A percentile compares a stretch with the other conserved stretches of the same genome.
Evolutionary conservation across 1,140 invertebrate genomes (phyloP).

Genomic region (Eupeodes corollae): DNA sequence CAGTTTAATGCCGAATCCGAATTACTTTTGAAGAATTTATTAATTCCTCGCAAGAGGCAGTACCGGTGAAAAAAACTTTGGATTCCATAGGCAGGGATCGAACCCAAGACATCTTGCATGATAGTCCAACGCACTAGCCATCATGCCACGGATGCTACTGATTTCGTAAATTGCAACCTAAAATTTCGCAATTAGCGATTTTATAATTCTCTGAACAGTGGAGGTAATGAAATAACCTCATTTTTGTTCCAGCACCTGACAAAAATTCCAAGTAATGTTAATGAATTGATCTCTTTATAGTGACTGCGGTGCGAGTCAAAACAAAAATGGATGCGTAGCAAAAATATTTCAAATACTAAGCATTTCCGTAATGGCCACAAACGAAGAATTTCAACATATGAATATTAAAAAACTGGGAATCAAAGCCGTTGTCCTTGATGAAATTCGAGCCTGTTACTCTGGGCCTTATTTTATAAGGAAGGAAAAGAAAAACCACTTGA

Average conservation of each 20-base stretch:
- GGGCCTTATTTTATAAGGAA: constrained; percentile 1
- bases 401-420: constrained; percentile 4
- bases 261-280: constrained; percentile 8
- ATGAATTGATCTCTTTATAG: constrained; percentile 24
- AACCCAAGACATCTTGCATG: too few relatives aligned
- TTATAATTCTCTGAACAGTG: too few relatives aligned
- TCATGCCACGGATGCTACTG: too few relatives aligned
- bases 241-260: constrained; percentile 19
- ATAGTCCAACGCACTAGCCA: too few relatives aligned
- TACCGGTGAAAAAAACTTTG: too few relatives aligned
- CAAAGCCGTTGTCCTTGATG: background rate
- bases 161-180: too few relatives aligned
- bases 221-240: constrained; percentile 14
- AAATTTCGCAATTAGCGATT: too few relatives aligned
- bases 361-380: constrained; percentile 9
- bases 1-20: too few relatives aligned
- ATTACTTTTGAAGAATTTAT: too few relatives aligned
- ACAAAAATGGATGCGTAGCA: constrained; percentile 23
- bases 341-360: constrained; percentile 13
- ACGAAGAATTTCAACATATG: constrained; percentile 1
- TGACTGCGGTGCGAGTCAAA: constrained; percentile 28
- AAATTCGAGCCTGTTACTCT: constrained; percentile 1
- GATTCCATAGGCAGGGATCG: too few relatives aligned
- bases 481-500: constrained; percentile 3
- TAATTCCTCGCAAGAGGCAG: too few relatives aligned